These are phyloP conservation scores for Sebastes schlegelii DNA, from an alignment of 2,113 vertebrate genomes.

Conservation along the genomic window DNA sequence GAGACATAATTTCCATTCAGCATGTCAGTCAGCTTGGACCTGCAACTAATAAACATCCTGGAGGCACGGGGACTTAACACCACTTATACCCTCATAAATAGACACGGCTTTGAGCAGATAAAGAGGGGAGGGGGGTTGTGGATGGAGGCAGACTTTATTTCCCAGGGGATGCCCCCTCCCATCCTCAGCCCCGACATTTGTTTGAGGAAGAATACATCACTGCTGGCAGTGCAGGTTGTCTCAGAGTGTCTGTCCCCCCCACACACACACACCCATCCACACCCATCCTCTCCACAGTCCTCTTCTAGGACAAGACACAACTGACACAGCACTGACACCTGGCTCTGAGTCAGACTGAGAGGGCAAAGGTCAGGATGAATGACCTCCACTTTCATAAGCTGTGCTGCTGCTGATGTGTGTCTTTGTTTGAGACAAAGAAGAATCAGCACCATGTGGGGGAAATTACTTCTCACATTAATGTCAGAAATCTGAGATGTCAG, in stretches of 20 bases:
- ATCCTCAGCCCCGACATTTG: conserved; percentile 2
- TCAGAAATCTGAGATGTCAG: neutral
- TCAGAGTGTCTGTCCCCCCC: neutral
- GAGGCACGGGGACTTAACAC: conserved; percentile 46
- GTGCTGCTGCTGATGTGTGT: neutral
- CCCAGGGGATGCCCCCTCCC: conserved; percentile 27
- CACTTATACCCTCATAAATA: conserved; percentile 47
- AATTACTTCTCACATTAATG: neutral
- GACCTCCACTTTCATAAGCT: neutral
- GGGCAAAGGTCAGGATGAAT: neutral
- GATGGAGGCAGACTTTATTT: conserved; percentile 50
- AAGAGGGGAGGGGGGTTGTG: neutral
- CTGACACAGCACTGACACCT: neutral
- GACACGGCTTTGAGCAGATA: conserved; percentile 30
- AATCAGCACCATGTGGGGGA: neutral
- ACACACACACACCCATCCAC: neutral
- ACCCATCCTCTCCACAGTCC: neutral
- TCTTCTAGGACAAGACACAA: neutral
- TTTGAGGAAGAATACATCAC: conserved; percentile 19
- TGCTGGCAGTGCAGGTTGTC: conserved; percentile 27
- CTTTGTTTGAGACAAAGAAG: neutral
- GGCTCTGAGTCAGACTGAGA: neutral
- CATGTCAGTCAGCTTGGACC: conserved; percentile 5
- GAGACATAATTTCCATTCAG: neutral
- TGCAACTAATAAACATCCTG: conserved; percentile 34